Evolutionary conservation across 2,797 vertebrate species (phyloP), one percentile per base, ranked within the genome.

Genomic region (Semotilus atromaculatus): DNA sequence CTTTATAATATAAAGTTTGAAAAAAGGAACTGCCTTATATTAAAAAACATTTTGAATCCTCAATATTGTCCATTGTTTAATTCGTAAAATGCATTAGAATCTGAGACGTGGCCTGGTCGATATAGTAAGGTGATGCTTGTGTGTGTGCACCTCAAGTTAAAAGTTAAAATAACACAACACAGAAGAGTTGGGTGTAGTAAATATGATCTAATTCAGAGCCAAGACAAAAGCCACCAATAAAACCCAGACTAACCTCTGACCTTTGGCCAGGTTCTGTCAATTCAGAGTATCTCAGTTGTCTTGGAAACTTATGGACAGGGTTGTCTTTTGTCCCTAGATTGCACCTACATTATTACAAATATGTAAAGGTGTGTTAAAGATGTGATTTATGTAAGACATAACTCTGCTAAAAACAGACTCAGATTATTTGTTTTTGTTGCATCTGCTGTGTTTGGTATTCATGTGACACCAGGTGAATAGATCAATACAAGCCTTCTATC

Each of bases 401-500:
- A 45, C 29, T 75, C 68, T 71, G 70, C 82, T 86, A 84, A 83
- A 89, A 80, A 78, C 84, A 81, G 87, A 85, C 81, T 80, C 74
- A 38, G 62, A 38, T 48, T 80, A 16, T 18, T 79, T 84, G 68
- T 31, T 38, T 64, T 53, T 89, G 84, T 89, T 90, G 85, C 85
- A 87, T 58, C 51, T 76, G 74, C 82, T 26, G 74, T 26, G 88
- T 91, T 89, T 90, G 88, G 82, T 78, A 88, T 86, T 73, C 78
- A 86, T 53, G 84, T 87, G 90, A 84, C 90, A 83, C 71, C 87
- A 90, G 88, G 82, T 88, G 73, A 73, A 73, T 36, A 66, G 83
- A 90, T 93, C 90, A 88, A 92, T 92, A 90, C 79, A 82, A 87
- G 88, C 81, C 89, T 86, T 60, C 82, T 89, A 90, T 90, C 91